Evolutionary conservation across 2,888 invertebrate genomes (phyloP), one percentile per base, ranked within the genome.

Genomic region (Stomorhina lunata): DNA sequence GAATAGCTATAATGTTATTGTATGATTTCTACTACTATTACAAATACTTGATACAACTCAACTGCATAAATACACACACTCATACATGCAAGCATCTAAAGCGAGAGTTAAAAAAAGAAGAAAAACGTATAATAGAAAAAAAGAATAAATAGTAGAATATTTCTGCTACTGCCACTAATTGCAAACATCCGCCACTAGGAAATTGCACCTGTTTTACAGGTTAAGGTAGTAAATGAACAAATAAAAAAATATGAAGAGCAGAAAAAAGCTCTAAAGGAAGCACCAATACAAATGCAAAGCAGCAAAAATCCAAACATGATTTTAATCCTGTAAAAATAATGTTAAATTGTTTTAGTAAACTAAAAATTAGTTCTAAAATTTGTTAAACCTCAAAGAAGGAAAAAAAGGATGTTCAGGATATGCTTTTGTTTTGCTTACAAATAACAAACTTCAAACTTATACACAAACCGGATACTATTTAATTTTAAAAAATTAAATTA

Each of bases 161-260:
- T 57, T 66, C 75, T 57, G 65, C 73, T 55, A 17, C 75, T 75
- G 78, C 75, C 75, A 75, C 82, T 82, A 82, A 82, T 82, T 82
- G 79, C 82, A 79, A 75, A 79, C 82, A 82, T 82, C 82, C 82
- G 82, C 82, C 69, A 79, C 79, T 82, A 79, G 82, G 82, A 79
- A 82, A 82, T 82, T 79, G 82, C 82, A 79, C 82, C 82, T 79
- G 82, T 69, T 82, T 79, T 48, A 37, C 32, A 75, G 79, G 75
- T 66, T 73, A 71, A n/a, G n/a, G n/a, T n/a, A n/a, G n/a, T n/a
- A n/a, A n/a, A n/a, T 59, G 43, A 73, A 45, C 10, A 12, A 71
- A 59, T 25, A 55, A 68, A 40, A 68, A 25, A 71, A 34, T 37
- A 20, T 20, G 17, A 17, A 17, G 65, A 17, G 48, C 2, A n/a